phyloP scores from a whole-genome alignment of 2,113 vertebrate species.

The Smithornis capensis region DNA sequence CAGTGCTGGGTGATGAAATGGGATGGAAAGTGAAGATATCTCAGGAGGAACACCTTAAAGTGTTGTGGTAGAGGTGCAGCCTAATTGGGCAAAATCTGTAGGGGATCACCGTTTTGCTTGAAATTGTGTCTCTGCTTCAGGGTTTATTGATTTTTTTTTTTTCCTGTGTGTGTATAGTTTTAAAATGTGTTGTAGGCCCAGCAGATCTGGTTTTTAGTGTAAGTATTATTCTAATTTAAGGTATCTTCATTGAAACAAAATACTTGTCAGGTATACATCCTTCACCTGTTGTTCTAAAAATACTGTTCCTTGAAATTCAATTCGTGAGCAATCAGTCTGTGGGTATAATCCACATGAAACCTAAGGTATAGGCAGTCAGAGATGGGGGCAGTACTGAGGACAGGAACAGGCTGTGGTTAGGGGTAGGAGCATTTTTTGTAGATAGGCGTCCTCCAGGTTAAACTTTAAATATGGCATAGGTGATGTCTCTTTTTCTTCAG shows the following conservation, averaged over 20 bases:
- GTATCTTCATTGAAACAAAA: background rate
- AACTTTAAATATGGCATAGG: background rate
- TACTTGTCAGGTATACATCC: background rate
- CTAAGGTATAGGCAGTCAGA: background rate
- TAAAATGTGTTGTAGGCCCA: background rate
- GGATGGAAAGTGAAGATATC: background rate
- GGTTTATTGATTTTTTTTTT: background rate
- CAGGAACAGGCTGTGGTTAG: background rate
- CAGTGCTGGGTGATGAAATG: background rate
- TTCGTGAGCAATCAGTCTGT: background rate
- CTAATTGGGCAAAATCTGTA: background rate
- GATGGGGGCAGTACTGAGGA: background rate
- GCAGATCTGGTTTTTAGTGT: background rate
- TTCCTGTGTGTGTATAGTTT: accelerated
- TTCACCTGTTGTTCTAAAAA: background rate
- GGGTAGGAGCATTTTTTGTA: background rate
- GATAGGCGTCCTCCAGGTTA: background rate
- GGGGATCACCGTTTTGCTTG: background rate
- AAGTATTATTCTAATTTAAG: background rate
- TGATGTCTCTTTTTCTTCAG: background rate
- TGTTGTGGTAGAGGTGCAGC: background rate
- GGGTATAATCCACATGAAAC: background rate
- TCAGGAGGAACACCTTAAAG: background rate
- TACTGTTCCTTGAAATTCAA: background rate
- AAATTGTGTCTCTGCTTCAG: background rate